These are phyloP conservation scores for Myiozetetes cayanensis DNA, from an alignment of 2,113 vertebrate genomes.

Conservation along the genomic window DNA sequence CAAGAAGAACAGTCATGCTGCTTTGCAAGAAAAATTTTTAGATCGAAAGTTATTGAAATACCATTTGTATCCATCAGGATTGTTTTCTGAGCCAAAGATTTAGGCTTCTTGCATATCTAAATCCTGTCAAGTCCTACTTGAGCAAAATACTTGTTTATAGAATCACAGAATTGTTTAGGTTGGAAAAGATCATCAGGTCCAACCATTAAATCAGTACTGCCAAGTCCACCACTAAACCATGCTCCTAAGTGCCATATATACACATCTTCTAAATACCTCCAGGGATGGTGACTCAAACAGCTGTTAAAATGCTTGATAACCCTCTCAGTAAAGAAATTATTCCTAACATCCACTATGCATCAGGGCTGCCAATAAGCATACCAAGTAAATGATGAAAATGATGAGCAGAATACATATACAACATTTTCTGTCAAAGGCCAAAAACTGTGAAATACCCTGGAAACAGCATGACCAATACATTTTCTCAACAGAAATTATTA, in stretches of 20 bases:
- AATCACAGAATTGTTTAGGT: not conserved
- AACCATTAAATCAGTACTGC: not conserved
- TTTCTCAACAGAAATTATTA: not conserved
- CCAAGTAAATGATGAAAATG: not conserved
- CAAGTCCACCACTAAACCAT: not conserved
- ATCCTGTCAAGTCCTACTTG: constrained; percentile 9
- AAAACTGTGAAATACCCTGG: not conserved
- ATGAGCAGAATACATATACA: not conserved
- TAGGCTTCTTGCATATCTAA: constrained; percentile 9
- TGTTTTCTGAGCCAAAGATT: constrained; percentile 33
- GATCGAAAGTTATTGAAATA: constrained; percentile 26
- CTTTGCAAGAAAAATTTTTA: constrained; percentile 30
- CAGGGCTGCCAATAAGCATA: not conserved
- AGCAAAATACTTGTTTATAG: constrained; percentile 4
- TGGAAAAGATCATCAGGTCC: not conserved
- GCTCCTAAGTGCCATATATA: not conserved
- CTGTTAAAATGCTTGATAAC: not conserved
- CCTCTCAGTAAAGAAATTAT: not conserved
- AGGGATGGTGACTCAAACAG: not conserved
- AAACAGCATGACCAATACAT: not conserved
- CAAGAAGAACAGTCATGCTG: constrained; percentile 23
- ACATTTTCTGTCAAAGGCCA: not conserved
- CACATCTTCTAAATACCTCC: not conserved
- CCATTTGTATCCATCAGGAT: constrained; percentile 8
- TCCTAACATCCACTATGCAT: not conserved